Evolutionary conservation across 2,888 invertebrate species (phyloP).

Genomic region (Apantesis nais): DNA sequence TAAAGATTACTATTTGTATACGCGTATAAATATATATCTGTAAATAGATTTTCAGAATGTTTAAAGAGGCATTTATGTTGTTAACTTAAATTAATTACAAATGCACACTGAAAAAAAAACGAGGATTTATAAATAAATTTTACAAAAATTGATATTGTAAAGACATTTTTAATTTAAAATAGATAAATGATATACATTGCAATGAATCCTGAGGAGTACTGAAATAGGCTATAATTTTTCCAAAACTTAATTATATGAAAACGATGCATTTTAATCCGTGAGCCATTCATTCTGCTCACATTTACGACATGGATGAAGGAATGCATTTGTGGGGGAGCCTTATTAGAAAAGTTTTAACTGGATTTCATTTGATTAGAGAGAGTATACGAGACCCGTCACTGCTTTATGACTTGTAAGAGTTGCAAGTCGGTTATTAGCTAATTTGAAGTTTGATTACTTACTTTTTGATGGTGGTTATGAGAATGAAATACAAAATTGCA

Average conservation of each 20-base stretch:
- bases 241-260: background rate
- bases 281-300: slow-evolving; percentile 39
- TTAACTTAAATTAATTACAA: too few species aligned
- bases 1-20: too few species aligned
- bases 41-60: too few species aligned
- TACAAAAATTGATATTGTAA: too few species aligned
- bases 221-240: background rate
- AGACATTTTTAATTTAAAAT: background rate
- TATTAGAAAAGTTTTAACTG: slow-evolving; percentile 85
- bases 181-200: too few species aligned
- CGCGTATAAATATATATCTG: too few species aligned
- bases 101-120: too few species aligned
- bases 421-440: slow-evolving; percentile 64
- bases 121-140: too few species aligned
- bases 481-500: slow-evolving; percentile 15
- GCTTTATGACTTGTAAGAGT: slow-evolving; percentile 60
- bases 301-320: slow-evolving; percentile 51
- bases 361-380: slow-evolving; percentile 77
- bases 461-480: slow-evolving; percentile 17
- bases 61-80: too few species aligned
- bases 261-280: slow-evolving; percentile 39
- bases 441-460: slow-evolving; percentile 50
- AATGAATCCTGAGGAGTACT: background rate
- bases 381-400: slow-evolving; percentile 48
- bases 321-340: slow-evolving; percentile 70